Percentiles rank a stretch among this genome's conserved stretches.
These are phyloP conservation scores for Ornithorhynchus anatinus DNA, from an alignment of 2,113 vertebrate species.

Conservation along the genomic window DNA sequence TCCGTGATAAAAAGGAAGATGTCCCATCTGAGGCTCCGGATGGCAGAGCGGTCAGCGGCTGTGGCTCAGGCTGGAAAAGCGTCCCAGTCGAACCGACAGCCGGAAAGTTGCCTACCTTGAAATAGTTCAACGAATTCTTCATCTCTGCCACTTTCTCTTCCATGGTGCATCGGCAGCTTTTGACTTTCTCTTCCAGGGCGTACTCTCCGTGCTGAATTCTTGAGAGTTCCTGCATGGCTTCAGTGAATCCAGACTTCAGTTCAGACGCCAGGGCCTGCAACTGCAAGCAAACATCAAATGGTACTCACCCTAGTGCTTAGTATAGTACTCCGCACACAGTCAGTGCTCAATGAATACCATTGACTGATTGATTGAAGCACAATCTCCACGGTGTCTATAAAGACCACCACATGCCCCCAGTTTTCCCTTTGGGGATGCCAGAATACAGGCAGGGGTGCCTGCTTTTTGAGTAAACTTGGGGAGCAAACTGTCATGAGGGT, in stretches of 20 bases:
- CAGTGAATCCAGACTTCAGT: conserved; percentile 87
- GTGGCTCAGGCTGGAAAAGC: too few species aligned
- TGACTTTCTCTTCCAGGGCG: conserved; percentile 87
- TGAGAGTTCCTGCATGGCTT: conserved; percentile 83
- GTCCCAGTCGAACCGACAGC: too few species aligned
- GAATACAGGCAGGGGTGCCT: neutral
- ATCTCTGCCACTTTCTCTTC: conserved; percentile 91
- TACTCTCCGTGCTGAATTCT: conserved; percentile 86
- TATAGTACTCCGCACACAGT: too few species aligned
- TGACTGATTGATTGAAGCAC: too few species aligned
- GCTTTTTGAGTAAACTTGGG: conserved; percentile 20
- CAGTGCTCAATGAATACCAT: too few species aligned
- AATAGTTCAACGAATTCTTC: conserved; percentile 90
- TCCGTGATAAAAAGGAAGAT: too few species aligned
- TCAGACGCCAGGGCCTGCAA: conserved; percentile 92
- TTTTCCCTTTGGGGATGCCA: conserved; percentile 10
- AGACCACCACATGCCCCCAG: conserved; percentile 24
- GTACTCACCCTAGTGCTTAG: too few species aligned
- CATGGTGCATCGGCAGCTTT: conserved; percentile 84
- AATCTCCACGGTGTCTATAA: neutral
- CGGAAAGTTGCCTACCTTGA: conserved; percentile 80
- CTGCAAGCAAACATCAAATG: too few species aligned
- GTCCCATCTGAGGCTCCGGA: too few species aligned
- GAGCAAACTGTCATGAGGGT: too few species aligned
- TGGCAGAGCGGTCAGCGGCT: too few species aligned